These are phyloP conservation scores for Cataglyphis hispanica DNA, from an alignment of 1,140 invertebrate species.

Conservation along the genomic window DNA sequence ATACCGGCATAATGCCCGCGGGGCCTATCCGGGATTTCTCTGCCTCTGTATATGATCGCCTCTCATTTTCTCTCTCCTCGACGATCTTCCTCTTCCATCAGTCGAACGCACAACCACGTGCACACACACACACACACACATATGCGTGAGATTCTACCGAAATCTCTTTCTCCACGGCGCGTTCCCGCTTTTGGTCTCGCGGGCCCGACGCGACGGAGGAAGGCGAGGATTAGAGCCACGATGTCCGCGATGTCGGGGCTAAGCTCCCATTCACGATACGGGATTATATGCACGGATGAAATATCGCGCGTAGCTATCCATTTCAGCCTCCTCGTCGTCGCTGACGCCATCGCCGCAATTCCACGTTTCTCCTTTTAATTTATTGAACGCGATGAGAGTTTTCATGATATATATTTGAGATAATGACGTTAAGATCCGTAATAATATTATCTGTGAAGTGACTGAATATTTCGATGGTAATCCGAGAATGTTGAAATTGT, in stretches of 20 bases:
- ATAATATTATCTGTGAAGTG: conserved; percentile 5
- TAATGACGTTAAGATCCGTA: conserved; percentile 24
- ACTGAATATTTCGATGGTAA: conserved; percentile 36
- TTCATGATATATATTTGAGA: conserved; percentile 45
- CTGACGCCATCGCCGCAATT: neutral
- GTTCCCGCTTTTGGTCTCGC: conserved; percentile 67
- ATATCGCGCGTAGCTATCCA: conserved; percentile 78
- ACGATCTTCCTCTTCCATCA: conserved; percentile 47
- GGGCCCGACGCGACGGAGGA: conserved; percentile 45
- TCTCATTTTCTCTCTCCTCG: neutral
- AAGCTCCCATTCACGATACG: conserved; percentile 81
- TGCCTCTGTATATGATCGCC: conserved; percentile 25
- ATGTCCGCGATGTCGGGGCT: conserved; percentile 79
- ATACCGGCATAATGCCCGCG: conserved; percentile 69
- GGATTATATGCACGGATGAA: conserved; percentile 82
- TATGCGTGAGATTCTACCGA: conserved; percentile 38
- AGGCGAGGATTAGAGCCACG: conserved; percentile 77
- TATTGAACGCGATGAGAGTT: conserved; percentile 45
- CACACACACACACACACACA: neutral
- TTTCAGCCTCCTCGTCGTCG: conserved; percentile 65
- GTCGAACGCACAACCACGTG: conserved; percentile 15
- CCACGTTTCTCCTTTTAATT: conserved; percentile 60
- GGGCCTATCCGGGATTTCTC: conserved; percentile 55
- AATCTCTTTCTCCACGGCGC: conserved; percentile 70
- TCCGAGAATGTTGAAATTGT: conserved; percentile 13